Evolutionary conservation across 2,797 vertebrate species (phyloP).

Genomic region (Tinamus major): DNA sequence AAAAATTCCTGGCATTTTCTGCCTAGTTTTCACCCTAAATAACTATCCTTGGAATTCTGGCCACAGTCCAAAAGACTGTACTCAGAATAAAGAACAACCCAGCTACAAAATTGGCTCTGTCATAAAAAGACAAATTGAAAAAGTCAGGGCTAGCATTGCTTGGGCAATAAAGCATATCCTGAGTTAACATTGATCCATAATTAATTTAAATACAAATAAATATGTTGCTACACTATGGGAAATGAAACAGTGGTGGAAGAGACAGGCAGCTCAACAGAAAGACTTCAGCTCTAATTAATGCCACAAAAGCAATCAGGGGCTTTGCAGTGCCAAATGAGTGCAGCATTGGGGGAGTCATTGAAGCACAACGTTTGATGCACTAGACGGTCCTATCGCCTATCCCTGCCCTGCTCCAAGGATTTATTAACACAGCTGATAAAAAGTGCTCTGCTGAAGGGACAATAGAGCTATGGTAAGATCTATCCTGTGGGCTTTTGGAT

Average conservation of each 20-base stretch:
- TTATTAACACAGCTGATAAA: conserved; percentile 14
- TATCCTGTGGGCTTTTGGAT: not conserved
- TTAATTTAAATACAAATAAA: conserved; percentile 59
- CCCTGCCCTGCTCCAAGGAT: not conserved
- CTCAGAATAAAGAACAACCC: conserved; percentile 19
- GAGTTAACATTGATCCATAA: conserved; percentile 46
- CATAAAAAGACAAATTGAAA: conserved; percentile 42
- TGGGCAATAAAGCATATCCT: conserved; percentile 39
- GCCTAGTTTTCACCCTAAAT: conserved; percentile 15
- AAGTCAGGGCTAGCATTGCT: conserved; percentile 19
- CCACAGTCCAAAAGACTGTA: not conserved
- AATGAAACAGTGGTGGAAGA: not conserved
- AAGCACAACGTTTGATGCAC: not conserved
- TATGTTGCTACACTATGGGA: not conserved
- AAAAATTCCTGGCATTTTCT: conserved; percentile 35
- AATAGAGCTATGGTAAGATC: not conserved
- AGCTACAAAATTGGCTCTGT: conserved; percentile 32
- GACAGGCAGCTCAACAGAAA: not conserved
- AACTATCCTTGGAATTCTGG: conserved; percentile 23
- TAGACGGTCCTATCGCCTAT: not conserved
- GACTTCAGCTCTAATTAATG: conserved; percentile 56
- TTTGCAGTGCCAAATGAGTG: conserved; percentile 28
- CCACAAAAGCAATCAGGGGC: conserved; percentile 42
- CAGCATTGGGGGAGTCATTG: not conserved
- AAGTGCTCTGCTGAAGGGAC: not conserved